Evolutionary conservation across 2,113 vertebrate species (phyloP).

Genomic region (Chionomys nivalis): DNA sequence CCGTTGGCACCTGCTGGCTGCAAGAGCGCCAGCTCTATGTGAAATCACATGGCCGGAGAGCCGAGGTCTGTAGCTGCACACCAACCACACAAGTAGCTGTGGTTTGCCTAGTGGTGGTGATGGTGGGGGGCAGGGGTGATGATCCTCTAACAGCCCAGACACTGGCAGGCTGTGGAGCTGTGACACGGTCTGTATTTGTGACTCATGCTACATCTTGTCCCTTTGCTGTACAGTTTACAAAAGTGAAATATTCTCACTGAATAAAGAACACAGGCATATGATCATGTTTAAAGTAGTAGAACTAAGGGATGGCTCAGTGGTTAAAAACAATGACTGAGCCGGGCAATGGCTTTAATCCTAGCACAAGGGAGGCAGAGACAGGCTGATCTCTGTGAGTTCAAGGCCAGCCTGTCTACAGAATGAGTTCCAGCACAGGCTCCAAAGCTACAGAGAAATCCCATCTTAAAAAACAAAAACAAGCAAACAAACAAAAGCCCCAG

Average conservation of each 20-base stretch:
- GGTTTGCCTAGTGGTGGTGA: constrained; percentile 82
- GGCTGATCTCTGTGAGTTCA: too few species aligned
- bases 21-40: constrained; percentile 82
- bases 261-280: background rate
- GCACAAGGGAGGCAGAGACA: too few species aligned
- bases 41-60: constrained; percentile 80
- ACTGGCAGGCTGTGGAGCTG: constrained; percentile 46
- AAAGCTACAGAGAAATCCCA: too few species aligned
- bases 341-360: too few species aligned
- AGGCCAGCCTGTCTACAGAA: too few species aligned
- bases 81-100: constrained; percentile 85
- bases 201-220: constrained; percentile 2
- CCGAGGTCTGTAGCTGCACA: constrained; percentile 74
- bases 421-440: too few species aligned
- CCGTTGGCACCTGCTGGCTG: constrained; percentile 84
- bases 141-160: constrained; percentile 50
- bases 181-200: constrained; percentile 4
- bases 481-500: too few species aligned
- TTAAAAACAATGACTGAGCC: background rate
- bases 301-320: background rate
- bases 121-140: background rate
- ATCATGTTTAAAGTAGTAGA: background rate
- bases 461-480: too few species aligned
- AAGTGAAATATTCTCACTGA: background rate
- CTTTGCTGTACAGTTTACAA: background rate